Conservation (phyloP, 2,888 invertebrate species). For the Plemyria rubiginata region DNA sequence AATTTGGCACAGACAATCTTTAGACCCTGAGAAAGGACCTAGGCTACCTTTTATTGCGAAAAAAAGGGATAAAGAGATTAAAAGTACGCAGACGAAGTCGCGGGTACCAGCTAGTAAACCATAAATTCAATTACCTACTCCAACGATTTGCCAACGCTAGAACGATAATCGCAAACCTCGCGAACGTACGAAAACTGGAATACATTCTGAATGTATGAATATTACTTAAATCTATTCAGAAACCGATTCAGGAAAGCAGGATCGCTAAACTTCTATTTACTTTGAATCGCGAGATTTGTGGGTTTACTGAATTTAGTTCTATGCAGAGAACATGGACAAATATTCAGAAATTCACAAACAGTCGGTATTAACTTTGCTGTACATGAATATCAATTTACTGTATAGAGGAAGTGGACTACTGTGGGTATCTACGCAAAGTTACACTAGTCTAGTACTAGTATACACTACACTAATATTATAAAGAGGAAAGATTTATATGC, state of each 20-base stretch:
- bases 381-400: background rate
- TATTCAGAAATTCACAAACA: too few relatives aligned
- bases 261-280: constrained; percentile 22
- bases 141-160: constrained; percentile 13
- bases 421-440: background rate
- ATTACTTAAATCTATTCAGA: constrained; percentile 20
- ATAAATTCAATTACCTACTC: constrained; percentile 8
- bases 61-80: too few relatives aligned
- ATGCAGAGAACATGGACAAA: background rate
- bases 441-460: too few relatives aligned
- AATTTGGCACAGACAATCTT: too few relatives aligned
- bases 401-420: background rate
- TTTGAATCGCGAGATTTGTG: constrained; percentile 15
- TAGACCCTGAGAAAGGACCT: too few relatives aligned
- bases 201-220: constrained; percentile 9
- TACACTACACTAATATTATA: too few relatives aligned
- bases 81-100: too few relatives aligned
- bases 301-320: constrained; percentile 6
- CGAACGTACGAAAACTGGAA: constrained; percentile 15
- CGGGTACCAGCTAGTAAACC: too few relatives aligned
- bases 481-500: too few relatives aligned
- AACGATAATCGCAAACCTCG: constrained; percentile 15
- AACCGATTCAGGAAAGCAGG: constrained; percentile 9
- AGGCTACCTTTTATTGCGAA: too few relatives aligned
- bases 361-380: too few relatives aligned